Conservation (phyloP, 2,888 invertebrate species). For the Punctoribates punctum region DNA sequence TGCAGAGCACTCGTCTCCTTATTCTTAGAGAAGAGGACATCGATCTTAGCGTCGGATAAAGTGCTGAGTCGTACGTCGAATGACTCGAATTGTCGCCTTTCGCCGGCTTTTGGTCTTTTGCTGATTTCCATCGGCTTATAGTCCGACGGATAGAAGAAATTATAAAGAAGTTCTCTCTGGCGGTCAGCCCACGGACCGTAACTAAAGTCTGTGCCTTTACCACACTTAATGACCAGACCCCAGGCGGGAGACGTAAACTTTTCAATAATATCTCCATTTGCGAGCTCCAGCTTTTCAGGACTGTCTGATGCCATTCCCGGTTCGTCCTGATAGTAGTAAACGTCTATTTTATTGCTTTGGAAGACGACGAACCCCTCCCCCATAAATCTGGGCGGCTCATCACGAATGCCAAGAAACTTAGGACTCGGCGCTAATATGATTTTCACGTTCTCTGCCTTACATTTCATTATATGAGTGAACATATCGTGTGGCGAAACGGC, state of each 20-base stretch:
- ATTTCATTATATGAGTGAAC: conserved; percentile 93
- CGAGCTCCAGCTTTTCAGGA: conserved; percentile 79
- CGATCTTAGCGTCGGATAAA: conserved; percentile 86
- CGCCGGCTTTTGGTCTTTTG: conserved; percentile 77
- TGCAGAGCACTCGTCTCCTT: conserved; percentile 94
- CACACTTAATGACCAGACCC: conserved; percentile 92
- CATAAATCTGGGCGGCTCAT: conserved; percentile 95
- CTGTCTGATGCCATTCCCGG: conserved; percentile 84
- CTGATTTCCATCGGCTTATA: conserved; percentile 61
- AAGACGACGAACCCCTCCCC: conserved; percentile 96
- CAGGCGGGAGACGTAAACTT: conserved; percentile 90
- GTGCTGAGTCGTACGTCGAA: conserved; percentile 89
- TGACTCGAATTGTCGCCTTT: conserved; percentile 78
- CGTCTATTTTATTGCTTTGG: conserved; percentile 87
- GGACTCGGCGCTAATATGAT: conserved; percentile 92
- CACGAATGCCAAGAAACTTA: conserved; percentile 85
- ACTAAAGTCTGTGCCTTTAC: conserved; percentile 91
- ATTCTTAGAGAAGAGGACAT: conserved; percentile 91
- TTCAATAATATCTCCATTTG: conserved; percentile 81
- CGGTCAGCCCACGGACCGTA: conserved; percentile 99
- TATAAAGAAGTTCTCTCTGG: conserved; percentile 89
- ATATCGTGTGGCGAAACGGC: conserved; percentile 87
- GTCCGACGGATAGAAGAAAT: conserved; percentile 85
- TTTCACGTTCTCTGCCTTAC: conserved; percentile 89
- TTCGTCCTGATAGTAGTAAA: conserved; percentile 97